Evolutionary conservation across 2,797 vertebrate species (phyloP).

Genomic region (Clarias platycephalus): DNA sequence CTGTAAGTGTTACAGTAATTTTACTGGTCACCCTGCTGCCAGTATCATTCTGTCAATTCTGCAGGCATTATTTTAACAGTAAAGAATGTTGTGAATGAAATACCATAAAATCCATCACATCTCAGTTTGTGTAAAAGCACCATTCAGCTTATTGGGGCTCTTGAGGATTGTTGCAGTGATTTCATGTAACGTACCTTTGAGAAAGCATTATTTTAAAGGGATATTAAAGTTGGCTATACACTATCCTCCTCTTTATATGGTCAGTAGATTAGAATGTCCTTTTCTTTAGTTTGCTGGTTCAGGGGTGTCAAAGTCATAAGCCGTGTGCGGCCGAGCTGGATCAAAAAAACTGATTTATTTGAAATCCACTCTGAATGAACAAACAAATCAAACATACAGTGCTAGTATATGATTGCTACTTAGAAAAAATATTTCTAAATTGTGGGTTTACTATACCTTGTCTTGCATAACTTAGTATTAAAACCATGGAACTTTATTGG

Average conservation of each 20-base stretch:
- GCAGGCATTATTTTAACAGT: background rate
- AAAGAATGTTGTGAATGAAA: background rate
- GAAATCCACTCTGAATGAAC: background rate
- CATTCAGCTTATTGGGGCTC: background rate
- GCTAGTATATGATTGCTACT: background rate
- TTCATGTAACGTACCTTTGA: too few species aligned
- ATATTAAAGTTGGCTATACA: background rate
- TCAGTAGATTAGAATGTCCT: background rate
- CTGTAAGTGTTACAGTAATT: background rate
- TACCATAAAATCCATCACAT: background rate
- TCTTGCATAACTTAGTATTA: background rate
- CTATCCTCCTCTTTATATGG: background rate
- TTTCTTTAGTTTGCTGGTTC: background rate
- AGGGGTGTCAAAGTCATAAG: background rate
- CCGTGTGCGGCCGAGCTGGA: background rate
- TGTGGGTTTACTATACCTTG: background rate
- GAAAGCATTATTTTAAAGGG: background rate
- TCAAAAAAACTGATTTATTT: background rate
- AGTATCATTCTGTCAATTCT: background rate
- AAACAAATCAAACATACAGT: background rate
- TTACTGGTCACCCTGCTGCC: background rate
- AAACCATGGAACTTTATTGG: background rate
- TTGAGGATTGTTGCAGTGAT: too few species aligned
- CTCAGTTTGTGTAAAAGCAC: background rate
- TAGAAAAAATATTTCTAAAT: background rate